Evolutionary conservation across 64 coral and sea anemone species (phyloP).

Genomic region (Pachyseris speciosa): DNA sequence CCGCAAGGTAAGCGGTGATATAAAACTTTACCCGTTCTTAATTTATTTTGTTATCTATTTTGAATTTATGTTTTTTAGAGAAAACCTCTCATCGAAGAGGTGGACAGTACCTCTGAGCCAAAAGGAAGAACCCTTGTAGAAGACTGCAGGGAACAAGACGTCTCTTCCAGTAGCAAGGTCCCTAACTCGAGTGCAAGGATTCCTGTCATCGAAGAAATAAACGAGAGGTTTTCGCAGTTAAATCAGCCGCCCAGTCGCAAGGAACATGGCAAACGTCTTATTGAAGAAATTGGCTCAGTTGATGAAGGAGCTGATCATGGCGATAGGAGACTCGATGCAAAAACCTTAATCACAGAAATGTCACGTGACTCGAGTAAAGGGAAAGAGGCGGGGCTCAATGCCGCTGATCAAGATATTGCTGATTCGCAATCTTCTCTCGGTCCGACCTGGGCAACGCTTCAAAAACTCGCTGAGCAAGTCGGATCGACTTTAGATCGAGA

Average conservation of each 20-base stretch:
- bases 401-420: not conserved
- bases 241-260: not conserved
- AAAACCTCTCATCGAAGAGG: conserved; percentile 49
- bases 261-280: conserved; percentile 21
- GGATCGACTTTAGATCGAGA: conserved; percentile 83
- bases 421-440: not conserved
- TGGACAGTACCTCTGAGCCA: not conserved
- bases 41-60: no score
- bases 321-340: not conserved
- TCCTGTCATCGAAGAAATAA: not conserved
- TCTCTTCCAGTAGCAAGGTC: not conserved
- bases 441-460: conserved; percentile 36
- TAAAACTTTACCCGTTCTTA: no score
- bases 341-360: not conserved
- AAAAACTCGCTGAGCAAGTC: conserved; percentile 78
- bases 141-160: not conserved
- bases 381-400: not conserved
- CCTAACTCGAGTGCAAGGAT: not conserved
- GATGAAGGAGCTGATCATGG: not conserved
- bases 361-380: not conserved
- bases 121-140: not conserved
- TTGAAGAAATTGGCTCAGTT: conserved; percentile 39
- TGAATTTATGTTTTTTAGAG: not conserved
- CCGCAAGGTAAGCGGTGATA: no score
- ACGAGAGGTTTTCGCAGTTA: conserved; percentile 33